Conservation (phyloP, 2,888 invertebrate species). For the Nesidiocoris tenuis region DNA sequence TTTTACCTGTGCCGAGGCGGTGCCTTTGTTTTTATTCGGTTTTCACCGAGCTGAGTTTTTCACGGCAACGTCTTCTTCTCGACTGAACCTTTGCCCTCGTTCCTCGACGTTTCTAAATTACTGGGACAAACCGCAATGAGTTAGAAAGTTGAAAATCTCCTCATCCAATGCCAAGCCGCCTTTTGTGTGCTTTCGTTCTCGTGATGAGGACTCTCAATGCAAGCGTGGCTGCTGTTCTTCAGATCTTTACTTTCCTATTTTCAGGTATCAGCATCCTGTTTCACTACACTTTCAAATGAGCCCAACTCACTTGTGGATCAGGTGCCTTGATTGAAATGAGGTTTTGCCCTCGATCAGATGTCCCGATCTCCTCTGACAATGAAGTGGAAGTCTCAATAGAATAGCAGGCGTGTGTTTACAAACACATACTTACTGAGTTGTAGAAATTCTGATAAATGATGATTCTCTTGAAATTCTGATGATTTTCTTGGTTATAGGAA, state of each 20-base stretch:
- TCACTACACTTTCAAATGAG: too few relatives aligned
- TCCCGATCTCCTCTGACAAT: too few relatives aligned
- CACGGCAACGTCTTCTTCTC: background rate
- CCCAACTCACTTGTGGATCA: too few relatives aligned
- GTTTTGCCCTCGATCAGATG: too few relatives aligned
- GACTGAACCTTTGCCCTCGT: background rate
- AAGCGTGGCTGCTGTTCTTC: background rate
- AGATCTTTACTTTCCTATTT: background rate
- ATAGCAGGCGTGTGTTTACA: too few relatives aligned
- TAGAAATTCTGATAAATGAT: too few relatives aligned
- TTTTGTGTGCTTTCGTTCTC: conserved; percentile 23
- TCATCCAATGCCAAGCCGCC: background rate
- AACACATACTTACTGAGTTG: too few relatives aligned
- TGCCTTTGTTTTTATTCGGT: background rate
- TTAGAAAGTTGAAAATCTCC: conserved; percentile 2
- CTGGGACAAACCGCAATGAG: conserved; percentile 6
- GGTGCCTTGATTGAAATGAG: too few relatives aligned
- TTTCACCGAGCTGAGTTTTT: background rate
- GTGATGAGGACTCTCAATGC: background rate
- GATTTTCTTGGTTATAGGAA: too few relatives aligned
- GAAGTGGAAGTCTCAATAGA: too few relatives aligned
- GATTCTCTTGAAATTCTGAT: too few relatives aligned
- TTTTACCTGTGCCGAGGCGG: background rate
- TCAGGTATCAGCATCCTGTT: too few relatives aligned
- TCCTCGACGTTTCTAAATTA: conserved; percentile 9